Percentiles rank a stretch among this genome's conserved stretches.
Evolutionary conservation across 2,888 invertebrate genomes (phyloP).

Genomic region (Tenthredo amoena): DNA sequence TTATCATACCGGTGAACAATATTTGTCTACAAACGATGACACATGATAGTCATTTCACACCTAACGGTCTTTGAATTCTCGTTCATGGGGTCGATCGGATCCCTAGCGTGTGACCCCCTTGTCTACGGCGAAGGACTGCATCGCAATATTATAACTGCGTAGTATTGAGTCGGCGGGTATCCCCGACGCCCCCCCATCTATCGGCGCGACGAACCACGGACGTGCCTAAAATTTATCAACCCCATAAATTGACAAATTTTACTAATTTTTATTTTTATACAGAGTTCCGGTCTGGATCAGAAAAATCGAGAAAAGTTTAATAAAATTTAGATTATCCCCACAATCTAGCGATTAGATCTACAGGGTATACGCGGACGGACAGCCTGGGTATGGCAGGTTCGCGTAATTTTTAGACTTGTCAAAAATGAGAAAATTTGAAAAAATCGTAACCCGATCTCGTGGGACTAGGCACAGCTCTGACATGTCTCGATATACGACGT

Average conservation of each 20-base stretch:
- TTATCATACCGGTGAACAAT: neutral
- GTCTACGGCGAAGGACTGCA: neutral
- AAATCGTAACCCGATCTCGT: neutral
- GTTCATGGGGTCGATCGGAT: neutral
- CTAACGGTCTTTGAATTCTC: neutral
- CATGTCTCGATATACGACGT: neutral
- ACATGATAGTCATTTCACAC: neutral
- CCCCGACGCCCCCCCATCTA: neutral
- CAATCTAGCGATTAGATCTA: too few relatives aligned
- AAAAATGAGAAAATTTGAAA: neutral
- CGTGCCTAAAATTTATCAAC: neutral
- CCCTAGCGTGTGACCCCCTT: neutral
- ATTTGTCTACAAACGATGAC: neutral
- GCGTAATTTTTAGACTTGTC: neutral
- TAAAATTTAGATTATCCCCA: too few relatives aligned
- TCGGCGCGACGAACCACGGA: neutral
- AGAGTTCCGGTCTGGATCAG: neutral
- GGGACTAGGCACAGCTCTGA: slow-evolving; percentile 12
- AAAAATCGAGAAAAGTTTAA: too few relatives aligned
- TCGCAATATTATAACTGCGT: neutral
- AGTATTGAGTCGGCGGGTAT: neutral
- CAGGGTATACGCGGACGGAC: too few relatives aligned
- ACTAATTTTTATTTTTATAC: neutral
- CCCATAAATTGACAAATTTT: neutral
- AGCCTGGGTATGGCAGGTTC: neutral